Evolutionary conservation across 37 sponge, comb jelly and placozoan species (phyloP).

Genomic region (Oopsacas minuta): DNA sequence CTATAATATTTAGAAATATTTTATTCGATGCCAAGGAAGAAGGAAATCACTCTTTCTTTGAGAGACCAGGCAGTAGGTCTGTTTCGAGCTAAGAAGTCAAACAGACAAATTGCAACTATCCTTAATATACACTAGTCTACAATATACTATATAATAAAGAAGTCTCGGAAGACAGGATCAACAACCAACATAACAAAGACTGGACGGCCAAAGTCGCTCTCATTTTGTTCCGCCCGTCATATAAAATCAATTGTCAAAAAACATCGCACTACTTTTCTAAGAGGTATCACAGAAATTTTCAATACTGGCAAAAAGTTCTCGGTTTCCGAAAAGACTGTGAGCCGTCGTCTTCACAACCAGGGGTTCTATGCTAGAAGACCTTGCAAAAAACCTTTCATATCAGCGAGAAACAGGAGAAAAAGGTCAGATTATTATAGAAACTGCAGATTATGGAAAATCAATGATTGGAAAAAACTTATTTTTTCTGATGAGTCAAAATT

Average conservation of each 20-base stretch:
- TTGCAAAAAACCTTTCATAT: conserved; percentile 7
- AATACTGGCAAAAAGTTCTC: background rate
- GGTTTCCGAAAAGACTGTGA: conserved; percentile 9
- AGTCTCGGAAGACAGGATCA: background rate
- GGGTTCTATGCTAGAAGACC: background rate
- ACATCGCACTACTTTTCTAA: background rate
- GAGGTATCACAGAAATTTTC: conserved; percentile 1
- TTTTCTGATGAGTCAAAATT: conserved; percentile 8
- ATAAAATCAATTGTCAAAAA: background rate
- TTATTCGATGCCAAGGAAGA: background rate
- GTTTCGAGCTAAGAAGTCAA: background rate
- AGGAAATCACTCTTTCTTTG: conserved; percentile 9
- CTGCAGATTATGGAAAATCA: background rate
- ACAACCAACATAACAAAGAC: background rate
- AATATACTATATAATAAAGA: conserved; percentile 4
- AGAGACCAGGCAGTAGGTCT: conserved; percentile 10
- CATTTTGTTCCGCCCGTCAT: background rate
- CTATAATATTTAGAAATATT: background rate
- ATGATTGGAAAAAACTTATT: background rate
- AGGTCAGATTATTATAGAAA: conserved; percentile 12
- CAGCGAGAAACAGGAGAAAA: background rate
- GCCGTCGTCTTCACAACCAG: background rate
- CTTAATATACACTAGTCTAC: conserved; percentile 16
- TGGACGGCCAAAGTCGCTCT: background rate
- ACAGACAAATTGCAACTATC: background rate